Base-by-base conservation (phyloP, 2,113 vertebrate species). In the Cyprinodon variegatus region DNA sequence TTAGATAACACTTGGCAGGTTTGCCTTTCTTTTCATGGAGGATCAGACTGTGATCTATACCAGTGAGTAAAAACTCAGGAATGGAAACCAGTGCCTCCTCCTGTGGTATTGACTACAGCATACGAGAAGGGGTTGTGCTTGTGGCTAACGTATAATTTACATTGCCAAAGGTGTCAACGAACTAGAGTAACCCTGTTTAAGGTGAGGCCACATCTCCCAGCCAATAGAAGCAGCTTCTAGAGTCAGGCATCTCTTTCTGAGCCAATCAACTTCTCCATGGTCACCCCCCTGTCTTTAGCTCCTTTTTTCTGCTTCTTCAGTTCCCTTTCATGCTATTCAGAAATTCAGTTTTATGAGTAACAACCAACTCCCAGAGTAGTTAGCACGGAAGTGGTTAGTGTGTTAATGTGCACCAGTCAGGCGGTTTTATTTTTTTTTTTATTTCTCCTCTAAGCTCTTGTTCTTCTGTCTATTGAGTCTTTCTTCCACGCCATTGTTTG, bases 141-240 rank as follows among this genome's bases (percentile, higher is more conserved):
- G 65, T 74, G 36, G 61, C 70, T 65, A 80, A 68, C 65, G 50
- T 65, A 12, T 64, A 4, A 57, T 74, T 65, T 82, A 81, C 68
- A 77, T 74, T 67, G 3, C 83, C 83, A 70, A 63, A 77, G 64
- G 22, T 86, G 91, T 91, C 91, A 91, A 2, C 91, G 91, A 94
- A 93, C 93, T 87, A 41, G 38, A 92, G 89, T 94, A 93, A 93
- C 92, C 92, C 88, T 84, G 82, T 78, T 85, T 83, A 94, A 94
- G 91, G 93, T 93, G 86, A 94, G 90, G 74, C 93, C 91, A 93
- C 90, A 79, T 79, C 86, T 82, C 82, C 83, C 80, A 83, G 77
- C 93, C 93, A 93, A 94, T 94, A 90, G 87, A 68, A 85, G 76
- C 8, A 4, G 13, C 1, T 29, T 7, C 79, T 61, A 80, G 84